phyloP scores from a whole-genome alignment of 2,797 vertebrate genomes.

The Etheostoma nigrum region DNA sequence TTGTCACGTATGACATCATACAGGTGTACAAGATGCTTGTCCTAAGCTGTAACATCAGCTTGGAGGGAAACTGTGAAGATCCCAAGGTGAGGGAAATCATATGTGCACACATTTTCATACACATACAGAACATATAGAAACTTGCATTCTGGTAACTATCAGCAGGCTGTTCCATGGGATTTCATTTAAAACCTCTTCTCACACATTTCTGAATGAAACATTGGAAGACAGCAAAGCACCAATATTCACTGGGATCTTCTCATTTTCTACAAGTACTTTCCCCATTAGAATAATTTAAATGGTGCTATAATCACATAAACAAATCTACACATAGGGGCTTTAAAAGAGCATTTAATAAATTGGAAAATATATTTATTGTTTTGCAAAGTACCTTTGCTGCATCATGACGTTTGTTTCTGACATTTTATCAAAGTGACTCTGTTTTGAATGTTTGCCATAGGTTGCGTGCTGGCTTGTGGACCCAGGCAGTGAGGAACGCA shows the following conservation, averaged over 20 bases:
- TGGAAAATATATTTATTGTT: not conserved
- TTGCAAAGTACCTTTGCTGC: not conserved
- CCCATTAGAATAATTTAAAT: not conserved
- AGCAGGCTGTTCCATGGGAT: not conserved
- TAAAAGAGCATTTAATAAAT: not conserved
- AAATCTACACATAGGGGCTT: not conserved
- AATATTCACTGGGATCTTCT: no score
- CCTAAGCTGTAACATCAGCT: conserved; percentile 89
- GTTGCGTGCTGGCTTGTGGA: conserved; percentile 96
- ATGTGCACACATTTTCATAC: not conserved
- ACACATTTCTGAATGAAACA: not conserved
- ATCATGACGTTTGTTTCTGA: not conserved
- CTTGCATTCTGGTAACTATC: not conserved
- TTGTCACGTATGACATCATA: conserved; percentile 90
- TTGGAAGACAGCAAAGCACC: no score
- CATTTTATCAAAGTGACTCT: conserved; percentile 4
- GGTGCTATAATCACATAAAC: not conserved
- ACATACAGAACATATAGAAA: not conserved
- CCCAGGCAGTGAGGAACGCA: conserved; percentile 90
- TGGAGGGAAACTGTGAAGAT: conserved; percentile 92
- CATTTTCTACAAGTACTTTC: not conserved
- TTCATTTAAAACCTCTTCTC: conserved; percentile 1
- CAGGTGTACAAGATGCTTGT: conserved; percentile 92
- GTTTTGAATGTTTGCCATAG: conserved; percentile 72
- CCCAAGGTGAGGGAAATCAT: conserved; percentile 88